phyloP scores from a whole-genome alignment of 2,113 vertebrate species.

The Chamaetylas fuelleborni region DNA sequence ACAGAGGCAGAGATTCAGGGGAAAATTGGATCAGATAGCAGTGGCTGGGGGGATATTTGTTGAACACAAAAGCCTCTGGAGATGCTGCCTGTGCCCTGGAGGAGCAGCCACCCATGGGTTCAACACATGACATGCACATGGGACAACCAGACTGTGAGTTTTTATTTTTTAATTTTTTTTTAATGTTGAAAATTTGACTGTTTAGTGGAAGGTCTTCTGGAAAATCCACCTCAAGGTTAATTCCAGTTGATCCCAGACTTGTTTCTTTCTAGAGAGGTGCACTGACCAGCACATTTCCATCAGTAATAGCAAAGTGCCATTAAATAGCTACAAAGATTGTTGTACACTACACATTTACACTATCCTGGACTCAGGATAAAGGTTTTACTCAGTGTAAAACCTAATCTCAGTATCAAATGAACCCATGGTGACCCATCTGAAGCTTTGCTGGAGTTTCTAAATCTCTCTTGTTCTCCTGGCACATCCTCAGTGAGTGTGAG shows the following conservation, averaged over 20 bases:
- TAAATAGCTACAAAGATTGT: background rate
- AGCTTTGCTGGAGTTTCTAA: background rate
- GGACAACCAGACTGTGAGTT: background rate
- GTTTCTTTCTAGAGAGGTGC: background rate
- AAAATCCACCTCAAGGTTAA: background rate
- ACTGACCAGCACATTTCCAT: background rate
- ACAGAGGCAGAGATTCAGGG: background rate
- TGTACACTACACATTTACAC: background rate
- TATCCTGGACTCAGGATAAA: background rate
- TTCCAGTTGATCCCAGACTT: background rate
- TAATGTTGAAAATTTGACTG: background rate
- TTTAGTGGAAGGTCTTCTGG: background rate
- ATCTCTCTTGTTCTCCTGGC: too few relatives aligned
- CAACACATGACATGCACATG: background rate
- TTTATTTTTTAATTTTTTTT: background rate
- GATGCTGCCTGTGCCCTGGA: background rate
- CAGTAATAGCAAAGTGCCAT: accelerated
- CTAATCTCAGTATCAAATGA: too few relatives aligned
- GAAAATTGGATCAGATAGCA: background rate
- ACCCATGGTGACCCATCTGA: background rate
- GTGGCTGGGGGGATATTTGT: background rate
- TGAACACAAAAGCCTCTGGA: background rate
- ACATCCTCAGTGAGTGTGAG: accelerated
- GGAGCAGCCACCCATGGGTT: accelerated
- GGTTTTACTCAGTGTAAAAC: background rate